A percentile compares a stretch with the other conserved stretches of the same genome.
Conservation (phyloP, 2,888 invertebrate genomes). For the Nineta flava region DNA sequence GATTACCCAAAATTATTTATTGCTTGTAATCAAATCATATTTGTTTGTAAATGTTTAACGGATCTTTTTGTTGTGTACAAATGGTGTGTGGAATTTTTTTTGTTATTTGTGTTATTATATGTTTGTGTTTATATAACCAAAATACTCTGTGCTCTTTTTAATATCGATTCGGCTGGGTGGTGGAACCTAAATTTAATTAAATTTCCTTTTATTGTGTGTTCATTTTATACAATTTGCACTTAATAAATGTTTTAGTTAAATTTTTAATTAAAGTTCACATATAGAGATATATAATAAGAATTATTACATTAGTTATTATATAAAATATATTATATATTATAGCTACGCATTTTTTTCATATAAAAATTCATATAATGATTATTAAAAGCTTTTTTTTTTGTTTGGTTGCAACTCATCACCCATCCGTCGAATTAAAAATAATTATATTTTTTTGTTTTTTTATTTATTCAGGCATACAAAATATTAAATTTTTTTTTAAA, state of each 20-base stretch:
- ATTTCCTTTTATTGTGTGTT: too few species aligned
- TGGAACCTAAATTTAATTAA: not conserved
- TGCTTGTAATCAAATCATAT: too few species aligned
- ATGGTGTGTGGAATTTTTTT: too few species aligned
- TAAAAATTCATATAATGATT: conserved; percentile 3
- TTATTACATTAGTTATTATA: not conserved
- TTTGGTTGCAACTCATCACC: not conserved
- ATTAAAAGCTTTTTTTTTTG: not conserved
- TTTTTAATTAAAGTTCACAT: not conserved
- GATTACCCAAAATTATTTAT: too few species aligned
- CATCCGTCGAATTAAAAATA: conserved; percentile 1
- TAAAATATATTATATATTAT: conserved; percentile 1
- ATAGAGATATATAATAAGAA: not conserved
- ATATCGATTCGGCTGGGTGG: conserved; percentile 2
- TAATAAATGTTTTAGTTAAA: not conserved
- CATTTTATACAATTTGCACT: too few species aligned
- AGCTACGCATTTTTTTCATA: too few species aligned
- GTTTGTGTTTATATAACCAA: not conserved
- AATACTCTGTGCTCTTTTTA: not conserved
- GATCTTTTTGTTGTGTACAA: too few species aligned
- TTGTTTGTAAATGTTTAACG: too few species aligned
- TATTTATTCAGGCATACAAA: conserved; percentile 8
- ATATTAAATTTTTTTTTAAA: not conserved
- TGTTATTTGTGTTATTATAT: too few species aligned
- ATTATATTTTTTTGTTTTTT: conserved; percentile 2